A percentile compares a stretch with the other conserved stretches of the same genome.
Evolutionary conservation across 2,113 vertebrate genomes (phyloP).

Genomic region (Capra hircus): DNA sequence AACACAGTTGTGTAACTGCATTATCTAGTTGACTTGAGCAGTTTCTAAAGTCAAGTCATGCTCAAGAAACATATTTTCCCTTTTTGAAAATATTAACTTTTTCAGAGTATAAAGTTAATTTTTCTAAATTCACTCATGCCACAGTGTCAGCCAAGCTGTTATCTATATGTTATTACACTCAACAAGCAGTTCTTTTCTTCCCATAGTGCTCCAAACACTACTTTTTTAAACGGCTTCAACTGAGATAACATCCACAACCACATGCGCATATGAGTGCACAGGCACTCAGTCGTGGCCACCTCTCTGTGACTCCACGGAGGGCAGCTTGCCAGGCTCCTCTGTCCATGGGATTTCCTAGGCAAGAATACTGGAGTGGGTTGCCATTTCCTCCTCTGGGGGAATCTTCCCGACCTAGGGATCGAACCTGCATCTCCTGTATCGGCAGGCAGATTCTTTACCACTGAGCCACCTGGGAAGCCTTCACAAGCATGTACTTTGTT

Average conservation of each 20-base stretch:
- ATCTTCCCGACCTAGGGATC: background rate
- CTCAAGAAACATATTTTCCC: background rate
- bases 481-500: background rate
- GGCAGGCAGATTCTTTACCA: background rate
- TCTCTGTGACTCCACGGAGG: background rate
- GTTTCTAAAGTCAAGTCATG: background rate
- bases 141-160: background rate
- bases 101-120: background rate
- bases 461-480: background rate
- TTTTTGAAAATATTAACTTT: background rate
- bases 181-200: background rate
- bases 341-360: background rate
- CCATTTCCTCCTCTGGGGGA: background rate
- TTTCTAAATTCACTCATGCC: background rate
- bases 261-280: fast-evolving
- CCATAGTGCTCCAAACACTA: background rate
- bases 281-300: background rate
- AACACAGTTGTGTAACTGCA: background rate
- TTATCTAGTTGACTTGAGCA: background rate
- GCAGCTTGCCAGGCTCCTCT: background rate
- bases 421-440: background rate
- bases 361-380: background rate
- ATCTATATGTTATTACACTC: background rate
- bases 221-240: background rate
- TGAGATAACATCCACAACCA: background rate